Base-by-base conservation (phyloP, 2,797 vertebrate species). In the Betta splendens region DNA sequence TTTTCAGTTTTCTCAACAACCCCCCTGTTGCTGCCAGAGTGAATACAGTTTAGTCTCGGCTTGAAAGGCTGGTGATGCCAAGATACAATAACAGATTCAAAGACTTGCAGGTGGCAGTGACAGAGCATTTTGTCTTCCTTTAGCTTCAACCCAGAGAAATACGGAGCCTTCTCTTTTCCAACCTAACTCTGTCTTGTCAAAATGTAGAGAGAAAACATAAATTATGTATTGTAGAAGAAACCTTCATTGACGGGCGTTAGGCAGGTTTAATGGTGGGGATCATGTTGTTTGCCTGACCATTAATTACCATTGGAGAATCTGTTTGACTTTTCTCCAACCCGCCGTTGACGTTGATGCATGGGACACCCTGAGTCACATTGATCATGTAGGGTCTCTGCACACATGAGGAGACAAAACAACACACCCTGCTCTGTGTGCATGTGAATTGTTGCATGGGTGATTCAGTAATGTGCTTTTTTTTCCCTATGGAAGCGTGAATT, bases 321-420 rank as follows among this genome's bases (percentile, higher is more conserved):
- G 51, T 74, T 78, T 77, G 74, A 85, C 83, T 85, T 85, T 76
- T 68, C 74, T 57, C 65, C 81, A 67, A 64, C 66, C 72, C 26
- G 62, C 79, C 65, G 16, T 64, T 81, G 84, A 83, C 84, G 85
- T 64, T 88, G 89, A 90, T 88, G 77, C 61, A 88, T 90, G 72
- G 72, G 52, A 70, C 67, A 69, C 69, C 77, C 81, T 47, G 69
- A 85, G 80, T 79, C 68, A 42, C 80, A 87, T 91, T 90, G 77
- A 89, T 89, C 83, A 79, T 76, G 64, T 47, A 80, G 70, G 54
- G 66, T 66, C 45, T n/a, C 11, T 23, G 38, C 62, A 63, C 64
- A 42, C 6, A 48, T 39, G 15, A 59, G 49, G 38, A 46, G 13
- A 33, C 37, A 33, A 37, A 52, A 61, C 63, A 50, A 78, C 51